A percentile compares a stretch with the other conserved stretches of the same genome.
Conservation (phyloP, 2,888 invertebrate genomes). For the Mantis religiosa region DNA sequence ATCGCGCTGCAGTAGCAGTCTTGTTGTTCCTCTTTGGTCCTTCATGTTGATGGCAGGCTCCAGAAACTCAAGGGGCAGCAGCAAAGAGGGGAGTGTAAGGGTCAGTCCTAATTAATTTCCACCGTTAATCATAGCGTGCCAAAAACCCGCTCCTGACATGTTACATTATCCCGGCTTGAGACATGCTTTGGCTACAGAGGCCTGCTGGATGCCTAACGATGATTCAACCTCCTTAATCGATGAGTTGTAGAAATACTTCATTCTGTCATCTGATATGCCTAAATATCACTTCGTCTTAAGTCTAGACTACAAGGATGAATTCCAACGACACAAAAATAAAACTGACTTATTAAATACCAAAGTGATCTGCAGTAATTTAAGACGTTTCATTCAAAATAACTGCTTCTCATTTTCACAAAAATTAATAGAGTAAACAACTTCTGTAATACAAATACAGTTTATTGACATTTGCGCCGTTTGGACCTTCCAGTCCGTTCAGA, state of each 20-base stretch:
- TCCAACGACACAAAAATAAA: no score
- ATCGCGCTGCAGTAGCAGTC: background rate
- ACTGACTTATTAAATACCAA: no score
- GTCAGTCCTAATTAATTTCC: constrained; percentile 29
- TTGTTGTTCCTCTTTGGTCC: background rate
- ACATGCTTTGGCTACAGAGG: background rate
- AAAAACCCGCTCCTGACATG: constrained; percentile 21
- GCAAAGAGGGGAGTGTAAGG: constrained; percentile 10
- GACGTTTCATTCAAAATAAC: no score
- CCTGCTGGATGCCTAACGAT: background rate
- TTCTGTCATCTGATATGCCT: background rate
- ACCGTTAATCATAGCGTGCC: constrained; percentile 28
- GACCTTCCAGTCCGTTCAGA: no score
- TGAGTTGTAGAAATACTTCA: background rate
- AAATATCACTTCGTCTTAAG: background rate
- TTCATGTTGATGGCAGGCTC: background rate
- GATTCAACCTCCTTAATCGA: background rate
- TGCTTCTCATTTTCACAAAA: no score
- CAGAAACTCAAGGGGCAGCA: background rate
- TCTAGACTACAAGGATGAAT: no score
- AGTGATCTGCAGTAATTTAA: no score
- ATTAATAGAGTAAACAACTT: no score
- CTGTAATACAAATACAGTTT: no score
- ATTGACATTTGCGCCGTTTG: no score
- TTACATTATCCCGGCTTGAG: constrained; percentile 1